Conservation (phyloP, 2,113 vertebrate species). For the Psilopsiagon aymara region DNA sequence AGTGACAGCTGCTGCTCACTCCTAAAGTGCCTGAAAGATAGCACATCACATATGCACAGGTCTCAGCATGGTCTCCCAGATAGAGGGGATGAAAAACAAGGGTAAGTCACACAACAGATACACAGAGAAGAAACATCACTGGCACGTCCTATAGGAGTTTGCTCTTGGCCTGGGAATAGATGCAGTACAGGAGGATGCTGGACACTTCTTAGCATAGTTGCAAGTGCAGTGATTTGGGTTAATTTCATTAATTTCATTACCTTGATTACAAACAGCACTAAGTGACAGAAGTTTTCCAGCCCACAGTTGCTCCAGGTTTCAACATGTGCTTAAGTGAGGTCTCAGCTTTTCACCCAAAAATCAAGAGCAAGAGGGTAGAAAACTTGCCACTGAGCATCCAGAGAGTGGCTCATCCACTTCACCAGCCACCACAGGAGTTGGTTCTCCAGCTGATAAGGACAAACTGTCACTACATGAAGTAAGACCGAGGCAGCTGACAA, state of each 20-base stretch:
- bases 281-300: not conserved
- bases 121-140: not conserved
- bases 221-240: accelerated
- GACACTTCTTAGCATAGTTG: not conserved
- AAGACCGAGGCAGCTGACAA: not conserved
- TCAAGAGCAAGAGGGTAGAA: not conserved
- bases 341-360: not conserved
- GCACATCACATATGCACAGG: not conserved
- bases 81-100: accelerated
- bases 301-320: not conserved
- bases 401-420: not conserved
- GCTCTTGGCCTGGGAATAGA: not conserved
- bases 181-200: accelerated
- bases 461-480: accelerated
- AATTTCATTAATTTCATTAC: not conserved
- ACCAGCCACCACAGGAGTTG: not conserved
- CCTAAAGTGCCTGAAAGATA: not conserved
- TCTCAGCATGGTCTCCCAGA: not conserved
- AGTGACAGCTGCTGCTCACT: slow-evolving; percentile 62
- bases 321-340: accelerated
- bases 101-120: not conserved
- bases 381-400: not conserved
- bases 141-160: accelerated
- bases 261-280: not conserved
- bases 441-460: not conserved